Base-by-base conservation (phyloP, 1,140 invertebrate genomes). In the Psilanteris sp. region DNA sequence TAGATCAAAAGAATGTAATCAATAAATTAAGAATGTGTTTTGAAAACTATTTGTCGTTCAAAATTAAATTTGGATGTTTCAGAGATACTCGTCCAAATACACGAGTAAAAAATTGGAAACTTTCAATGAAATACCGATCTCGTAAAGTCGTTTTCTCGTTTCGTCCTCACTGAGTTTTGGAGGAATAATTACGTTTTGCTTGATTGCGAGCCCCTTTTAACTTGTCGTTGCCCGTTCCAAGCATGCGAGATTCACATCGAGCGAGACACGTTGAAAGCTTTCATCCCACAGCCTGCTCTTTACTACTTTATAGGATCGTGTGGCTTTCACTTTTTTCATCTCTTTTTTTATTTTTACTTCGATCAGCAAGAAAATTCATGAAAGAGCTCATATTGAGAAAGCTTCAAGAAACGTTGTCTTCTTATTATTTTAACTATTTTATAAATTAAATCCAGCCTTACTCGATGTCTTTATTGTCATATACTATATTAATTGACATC, bases 211-310 rank as follows among this genome's bases (percentile, higher is more conserved):
- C 68, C 68, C 48, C 57, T 72, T 72, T 72, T 62, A 72, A 72
- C 57, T 61, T 72, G 68, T 72, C 68, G 68, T 55, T 72, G 55
- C 48, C 68, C 57, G 55, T 72, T 72, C 48, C 41, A 57, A 72
- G 41, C 68, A 62, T 54, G 57, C 57, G 48, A 62, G 57, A 72
- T 62, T 71, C 68, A 48, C 68, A 72, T 72, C 48, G 50, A 48
- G 39, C 37, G 57, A 61, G 68, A 72, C 68, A 72, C 50, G 68
- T 72, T 72, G 68, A 72, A 72, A 72, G 68, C 68, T 72, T 72
- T 72, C 55, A 72, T 72, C 39, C 57, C 57, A 5, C 57, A 62
- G 68, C 44, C 46, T 72, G 68, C 68, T 72, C 68, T 72, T 62
- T 72, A 72, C 68, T 62, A 61, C 68, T 72, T 72, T 72, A 72